Base-by-base conservation (phyloP, 2,113 vertebrate genomes). In the Acanthochromis polyacanthus region DNA sequence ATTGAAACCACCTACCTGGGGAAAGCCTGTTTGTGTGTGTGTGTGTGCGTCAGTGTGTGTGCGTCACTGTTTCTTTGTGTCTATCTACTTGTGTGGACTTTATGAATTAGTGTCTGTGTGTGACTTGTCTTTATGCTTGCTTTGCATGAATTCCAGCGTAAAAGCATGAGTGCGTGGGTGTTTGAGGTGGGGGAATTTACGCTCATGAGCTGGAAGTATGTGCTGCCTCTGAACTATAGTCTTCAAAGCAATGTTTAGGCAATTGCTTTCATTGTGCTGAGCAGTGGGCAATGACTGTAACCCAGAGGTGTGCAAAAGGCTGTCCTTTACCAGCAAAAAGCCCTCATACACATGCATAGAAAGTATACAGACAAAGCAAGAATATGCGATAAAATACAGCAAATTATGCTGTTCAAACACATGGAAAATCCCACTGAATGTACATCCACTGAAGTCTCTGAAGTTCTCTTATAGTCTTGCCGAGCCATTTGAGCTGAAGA, bases 161-260 rank as follows among this genome's bases (percentile, higher is more conserved):
- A 66, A 65, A 69, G 69, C 11, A 8, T 4, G 14, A 10, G 28
- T 51, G 63, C 22, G 51, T 61, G 40, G 36, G 63, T 32, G 63
- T 62, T 55, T 74, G 15, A 52, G 67, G 61, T 62, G 66, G 70
- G 85, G 68, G 38, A 55, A 80, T 84, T 75, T 64, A 84, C 52
- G 70, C 80, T 67, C 74, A 81, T 11, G 52, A 78, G 80, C 74
- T 63, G 8, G 57, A 51, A 83, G 64, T 69, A 82, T 38, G 51
- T 86, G 46, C 52, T 77, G 61, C 74, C 78, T 93, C 78, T 87
- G 83, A 92, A 81, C 76, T 81, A 10, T 36, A 23, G 46, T 82
- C 83, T 90, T 88, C 86, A 90, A 89, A 93, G 74, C 28, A 46
- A 52, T 25, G 74, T 53, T 36, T 76, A 71, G 80, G 83, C 83